Evolutionary conservation across 2,113 vertebrate genomes (phyloP).

Genomic region (Peromyscus californicus): DNA sequence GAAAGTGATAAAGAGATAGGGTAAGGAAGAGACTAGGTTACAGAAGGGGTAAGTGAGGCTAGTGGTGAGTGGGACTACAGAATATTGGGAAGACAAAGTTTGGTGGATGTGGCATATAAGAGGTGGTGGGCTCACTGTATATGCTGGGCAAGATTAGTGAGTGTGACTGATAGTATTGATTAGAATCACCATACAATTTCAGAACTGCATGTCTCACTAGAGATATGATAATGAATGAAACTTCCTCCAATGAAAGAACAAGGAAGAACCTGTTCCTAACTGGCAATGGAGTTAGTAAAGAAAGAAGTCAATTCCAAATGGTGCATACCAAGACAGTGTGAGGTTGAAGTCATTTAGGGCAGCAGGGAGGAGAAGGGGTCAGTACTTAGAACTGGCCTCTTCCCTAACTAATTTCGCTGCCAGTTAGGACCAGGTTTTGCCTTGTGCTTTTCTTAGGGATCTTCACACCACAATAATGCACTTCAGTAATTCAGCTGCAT

Average conservation of each 20-base stretch:
- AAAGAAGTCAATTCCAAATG: conserved; percentile 41
- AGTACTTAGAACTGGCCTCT: conserved; percentile 37
- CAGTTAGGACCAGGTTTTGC: conserved; percentile 52
- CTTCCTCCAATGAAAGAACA: conserved; percentile 51
- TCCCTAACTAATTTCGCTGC: conserved; percentile 34
- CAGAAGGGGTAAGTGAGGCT: not conserved
- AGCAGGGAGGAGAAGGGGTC: not conserved
- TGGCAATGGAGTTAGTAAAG: conserved; percentile 24
- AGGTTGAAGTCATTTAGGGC: not conserved
- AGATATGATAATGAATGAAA: conserved; percentile 18
- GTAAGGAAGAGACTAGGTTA: not conserved
- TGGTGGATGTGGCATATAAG: not conserved
- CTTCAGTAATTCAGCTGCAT: conserved; percentile 59
- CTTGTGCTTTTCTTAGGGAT: conserved; percentile 53
- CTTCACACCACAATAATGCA: conserved; percentile 53
- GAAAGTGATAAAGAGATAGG: not conserved
- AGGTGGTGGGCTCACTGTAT: not conserved
- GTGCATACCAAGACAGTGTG: not conserved
- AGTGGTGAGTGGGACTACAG: not conserved
- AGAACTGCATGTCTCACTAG: not conserved
- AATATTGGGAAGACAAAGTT: not conserved
- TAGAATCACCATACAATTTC: not conserved
- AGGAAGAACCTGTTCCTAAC: conserved; percentile 52
- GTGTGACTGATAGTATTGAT: not conserved
- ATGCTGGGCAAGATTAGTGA: not conserved